phyloP scores from a whole-genome alignment of 2,888 invertebrate genomes.

The Drosophila merina region DNA sequence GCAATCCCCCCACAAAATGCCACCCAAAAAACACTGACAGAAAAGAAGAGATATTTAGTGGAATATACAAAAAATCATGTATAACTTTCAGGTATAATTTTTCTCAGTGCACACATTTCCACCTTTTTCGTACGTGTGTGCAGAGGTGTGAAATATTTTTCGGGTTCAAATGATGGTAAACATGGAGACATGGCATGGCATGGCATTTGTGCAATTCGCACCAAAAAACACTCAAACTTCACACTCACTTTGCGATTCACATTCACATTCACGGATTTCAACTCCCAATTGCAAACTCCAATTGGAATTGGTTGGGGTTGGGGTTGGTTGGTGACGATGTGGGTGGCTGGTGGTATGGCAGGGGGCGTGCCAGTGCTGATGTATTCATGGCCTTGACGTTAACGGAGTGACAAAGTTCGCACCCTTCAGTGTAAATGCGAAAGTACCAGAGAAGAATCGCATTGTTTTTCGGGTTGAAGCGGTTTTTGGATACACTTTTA shows the following conservation, averaged over 20 bases:
- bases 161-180: conserved; percentile 61
- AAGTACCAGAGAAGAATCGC: conserved; percentile 32
- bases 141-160: conserved; percentile 76
- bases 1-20: conserved; percentile 41
- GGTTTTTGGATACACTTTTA: conserved; percentile 23
- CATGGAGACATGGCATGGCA: conserved; percentile 30
- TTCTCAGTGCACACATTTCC: neutral
- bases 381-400: conserved; percentile 76
- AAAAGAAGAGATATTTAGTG: neutral
- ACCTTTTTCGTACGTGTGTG: conserved; percentile 17
- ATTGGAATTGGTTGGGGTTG: conserved; percentile 18
- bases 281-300: conserved; percentile 41
- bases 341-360: neutral
- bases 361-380: conserved; percentile 49
- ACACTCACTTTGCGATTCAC: conserved; percentile 4
- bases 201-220: conserved; percentile 36
- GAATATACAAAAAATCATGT: neutral
- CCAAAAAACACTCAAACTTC: conserved; percentile 16
- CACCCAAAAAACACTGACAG: neutral
- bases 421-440: conserved; percentile 68
- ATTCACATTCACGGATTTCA: neutral
- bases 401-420: conserved; percentile 80
- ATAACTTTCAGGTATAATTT: neutral
- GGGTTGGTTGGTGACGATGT: neutral
- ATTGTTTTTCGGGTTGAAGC: neutral